phyloP scores from a whole-genome alignment of 2,888 invertebrate species.

The Scaptomyza cyrtandrae region DNA sequence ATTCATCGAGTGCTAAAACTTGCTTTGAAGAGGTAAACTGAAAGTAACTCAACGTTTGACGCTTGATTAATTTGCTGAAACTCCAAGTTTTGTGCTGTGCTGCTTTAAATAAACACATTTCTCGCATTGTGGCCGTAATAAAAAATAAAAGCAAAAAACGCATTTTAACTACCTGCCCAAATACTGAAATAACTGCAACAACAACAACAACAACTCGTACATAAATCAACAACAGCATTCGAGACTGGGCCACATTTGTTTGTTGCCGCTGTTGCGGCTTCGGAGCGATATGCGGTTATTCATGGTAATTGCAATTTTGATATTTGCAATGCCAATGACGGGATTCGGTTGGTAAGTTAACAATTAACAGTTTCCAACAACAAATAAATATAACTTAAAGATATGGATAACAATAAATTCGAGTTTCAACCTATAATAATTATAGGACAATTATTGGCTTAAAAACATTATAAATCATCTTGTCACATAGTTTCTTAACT shows the following conservation, averaged over 20 bases:
- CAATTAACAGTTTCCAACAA: slow-evolving; percentile 8
- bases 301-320: slow-evolving; percentile 92
- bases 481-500: no score
- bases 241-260: slow-evolving; percentile 72
- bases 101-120: slow-evolving; percentile 52
- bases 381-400: not conserved
- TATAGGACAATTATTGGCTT: no score
- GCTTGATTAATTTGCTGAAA: slow-evolving; percentile 71
- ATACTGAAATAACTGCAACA: slow-evolving; percentile 32
- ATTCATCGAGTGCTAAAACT: slow-evolving; percentile 21
- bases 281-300: slow-evolving; percentile 88
- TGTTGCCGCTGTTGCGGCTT: slow-evolving; percentile 75
- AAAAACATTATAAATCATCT: no score
- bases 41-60: slow-evolving; percentile 43
- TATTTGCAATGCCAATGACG: slow-evolving; percentile 94
- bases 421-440: no score
- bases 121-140: slow-evolving; percentile 47
- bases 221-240: slow-evolving; percentile 44
- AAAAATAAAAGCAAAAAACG: slow-evolving; percentile 33
- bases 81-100: slow-evolving; percentile 21
- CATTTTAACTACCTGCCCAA: slow-evolving; percentile 69
- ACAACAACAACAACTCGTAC: slow-evolving; percentile 17
- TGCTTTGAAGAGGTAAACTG: slow-evolving; percentile 2
- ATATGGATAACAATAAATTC: no score
- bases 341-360: slow-evolving; percentile 94